Percentiles rank a stretch among this genome's conserved stretches.
Conservation (phyloP, 2,888 invertebrate genomes). For the Drosophila limbata region DNA sequence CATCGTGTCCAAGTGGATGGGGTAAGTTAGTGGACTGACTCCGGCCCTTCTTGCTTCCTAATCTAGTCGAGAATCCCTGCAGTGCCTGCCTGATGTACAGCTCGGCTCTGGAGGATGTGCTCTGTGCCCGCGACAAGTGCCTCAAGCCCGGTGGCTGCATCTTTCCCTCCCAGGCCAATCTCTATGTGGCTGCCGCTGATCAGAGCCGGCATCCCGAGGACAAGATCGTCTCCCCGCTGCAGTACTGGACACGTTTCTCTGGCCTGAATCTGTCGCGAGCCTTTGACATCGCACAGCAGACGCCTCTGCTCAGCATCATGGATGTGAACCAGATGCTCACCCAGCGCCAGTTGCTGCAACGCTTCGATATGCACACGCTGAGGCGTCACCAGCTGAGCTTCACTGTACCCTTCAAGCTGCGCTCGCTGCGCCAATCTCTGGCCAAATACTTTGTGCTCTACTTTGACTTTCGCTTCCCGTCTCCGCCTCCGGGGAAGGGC, state of each 20-base stretch:
- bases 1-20: slow-evolving; percentile 63
- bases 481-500: neutral
- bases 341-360: slow-evolving; percentile 27
- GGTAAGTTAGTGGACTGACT: slow-evolving; percentile 41
- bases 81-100: slow-evolving; percentile 58
- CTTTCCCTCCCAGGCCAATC: slow-evolving; percentile 42
- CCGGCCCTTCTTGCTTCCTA: neutral
- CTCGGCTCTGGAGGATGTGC: slow-evolving; percentile 38
- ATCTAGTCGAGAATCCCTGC: neutral
- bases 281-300: slow-evolving; percentile 9
- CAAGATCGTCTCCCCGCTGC: neutral
- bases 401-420: slow-evolving; percentile 37
- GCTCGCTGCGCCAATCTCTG: slow-evolving; percentile 29
- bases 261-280: slow-evolving; percentile 43
- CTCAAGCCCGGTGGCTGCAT: slow-evolving; percentile 49
- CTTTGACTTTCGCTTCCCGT: slow-evolving; percentile 47
- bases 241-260: slow-evolving; percentile 27
- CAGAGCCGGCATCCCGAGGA: neutral
- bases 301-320: slow-evolving; percentile 27
- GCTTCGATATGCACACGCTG: slow-evolving; percentile 42
- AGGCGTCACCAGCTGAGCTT: slow-evolving; percentile 39
- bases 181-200: slow-evolving; percentile 39
- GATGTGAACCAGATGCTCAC: slow-evolving; percentile 22
- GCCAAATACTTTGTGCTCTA: slow-evolving; percentile 48
- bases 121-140: slow-evolving; percentile 54